A percentile compares a stretch with the other conserved stretches of the same genome.
phyloP scores from a whole-genome alignment of 2,113 vertebrate species.

The Tetrao urogallus region DNA sequence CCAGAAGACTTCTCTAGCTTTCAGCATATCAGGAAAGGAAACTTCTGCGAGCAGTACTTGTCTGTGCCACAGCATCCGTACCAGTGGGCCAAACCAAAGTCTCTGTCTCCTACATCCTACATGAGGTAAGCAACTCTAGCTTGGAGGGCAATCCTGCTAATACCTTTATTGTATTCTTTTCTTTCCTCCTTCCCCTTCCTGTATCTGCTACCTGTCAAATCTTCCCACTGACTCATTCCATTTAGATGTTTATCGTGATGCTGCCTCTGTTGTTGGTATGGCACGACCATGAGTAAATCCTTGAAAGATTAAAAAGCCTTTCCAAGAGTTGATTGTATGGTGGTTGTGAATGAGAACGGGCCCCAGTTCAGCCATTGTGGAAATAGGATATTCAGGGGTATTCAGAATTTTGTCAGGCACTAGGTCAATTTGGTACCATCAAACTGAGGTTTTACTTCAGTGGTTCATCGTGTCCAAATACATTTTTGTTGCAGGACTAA shows the following conservation, averaged over 20 bases:
- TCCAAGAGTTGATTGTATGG: rapidly evolving
- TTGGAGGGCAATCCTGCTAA: not conserved
- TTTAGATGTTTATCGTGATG: not conserved
- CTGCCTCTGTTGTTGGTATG: not conserved
- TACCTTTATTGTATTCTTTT: not conserved
- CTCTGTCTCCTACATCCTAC: conserved; percentile 79
- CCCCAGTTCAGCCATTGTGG: not conserved
- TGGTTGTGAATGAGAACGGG: not conserved
- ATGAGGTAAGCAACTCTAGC: conserved; percentile 81
- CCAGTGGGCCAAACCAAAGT: conserved; percentile 93
- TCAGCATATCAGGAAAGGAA: conserved; percentile 91
- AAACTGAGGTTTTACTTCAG: not conserved
- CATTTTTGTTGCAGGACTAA: not conserved
- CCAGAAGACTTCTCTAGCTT: conserved; percentile 88
- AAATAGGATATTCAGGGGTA: not conserved
- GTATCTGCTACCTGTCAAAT: not conserved
- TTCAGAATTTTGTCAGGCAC: not conserved
- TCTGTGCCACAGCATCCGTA: conserved; percentile 92
- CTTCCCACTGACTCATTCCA: not conserved
- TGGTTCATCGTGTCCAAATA: not conserved
- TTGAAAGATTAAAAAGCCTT: not conserved
- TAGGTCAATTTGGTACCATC: not conserved
- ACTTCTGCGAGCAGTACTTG: conserved; percentile 91
- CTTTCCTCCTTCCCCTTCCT: not conserved
- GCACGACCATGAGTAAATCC: not conserved